Conservation (phyloP, 2,888 invertebrate genomes). For the Dryobota labecula region DNA sequence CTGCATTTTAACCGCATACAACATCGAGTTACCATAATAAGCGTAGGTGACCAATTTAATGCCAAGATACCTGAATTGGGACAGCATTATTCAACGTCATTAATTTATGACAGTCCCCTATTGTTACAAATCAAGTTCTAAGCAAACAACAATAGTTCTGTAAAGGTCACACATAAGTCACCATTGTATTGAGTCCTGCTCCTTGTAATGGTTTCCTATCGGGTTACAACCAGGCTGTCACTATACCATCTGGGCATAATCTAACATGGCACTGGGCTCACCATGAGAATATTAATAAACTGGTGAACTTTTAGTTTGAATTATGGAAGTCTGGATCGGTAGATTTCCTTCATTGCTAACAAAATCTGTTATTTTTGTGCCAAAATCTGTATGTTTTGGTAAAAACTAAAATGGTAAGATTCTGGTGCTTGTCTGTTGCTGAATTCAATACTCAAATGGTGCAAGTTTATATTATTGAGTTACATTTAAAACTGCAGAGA, state of each 20-base stretch:
- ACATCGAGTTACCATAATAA: not conserved
- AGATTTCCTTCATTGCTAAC: not conserved
- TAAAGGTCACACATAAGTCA: conserved; percentile 55
- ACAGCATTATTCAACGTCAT: conserved; percentile 48
- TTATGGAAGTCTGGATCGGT: not conserved
- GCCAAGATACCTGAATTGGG: conserved; percentile 34
- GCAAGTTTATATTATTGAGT: too few species aligned
- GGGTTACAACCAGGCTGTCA: conserved; percentile 59
- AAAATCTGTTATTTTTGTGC: too few species aligned
- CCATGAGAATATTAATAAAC: conserved; percentile 11
- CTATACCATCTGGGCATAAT: conserved; percentile 49
- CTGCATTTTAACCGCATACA: conserved; percentile 21
- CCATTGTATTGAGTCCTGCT: conserved; percentile 49
- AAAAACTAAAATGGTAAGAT: too few species aligned
- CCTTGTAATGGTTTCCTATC: conserved; percentile 47
- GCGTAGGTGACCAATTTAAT: conserved; percentile 44
- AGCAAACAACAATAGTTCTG: conserved; percentile 47
- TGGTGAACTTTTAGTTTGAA: conserved; percentile 8
- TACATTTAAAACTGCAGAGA: too few species aligned
- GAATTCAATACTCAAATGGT: too few species aligned
- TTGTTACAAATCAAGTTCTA: conserved; percentile 57
- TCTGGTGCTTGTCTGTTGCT: too few species aligned
- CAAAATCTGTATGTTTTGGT: too few species aligned
- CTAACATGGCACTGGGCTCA: conserved; percentile 2
- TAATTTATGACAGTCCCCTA: conserved; percentile 50